Base-by-base conservation (phyloP, 2,888 invertebrate species). In the Polyommatus iphigenia region DNA sequence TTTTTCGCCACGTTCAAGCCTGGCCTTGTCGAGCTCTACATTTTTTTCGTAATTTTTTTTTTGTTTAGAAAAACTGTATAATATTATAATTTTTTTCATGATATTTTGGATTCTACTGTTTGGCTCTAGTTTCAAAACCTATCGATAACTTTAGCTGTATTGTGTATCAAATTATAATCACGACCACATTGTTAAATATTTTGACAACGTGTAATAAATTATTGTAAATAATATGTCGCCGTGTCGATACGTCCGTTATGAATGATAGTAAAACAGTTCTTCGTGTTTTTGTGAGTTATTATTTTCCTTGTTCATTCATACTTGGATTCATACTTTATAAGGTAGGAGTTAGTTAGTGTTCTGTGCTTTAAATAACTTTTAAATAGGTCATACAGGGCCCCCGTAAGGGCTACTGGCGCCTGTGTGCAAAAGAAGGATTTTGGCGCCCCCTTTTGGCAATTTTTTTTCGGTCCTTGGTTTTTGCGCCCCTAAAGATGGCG, bases 181-280 rank as follows among this genome's bases (percentile, higher is more conserved):
- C 50, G 77, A 76, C 59, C 77, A 78, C 78, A 84, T 82, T 82
- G 82, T 84, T 81, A 54, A 54, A 75, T 75, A 75, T 75, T 75
- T 75, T 75, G 29, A 75, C 67, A 82, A 80, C 80, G 82, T 84
- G 83, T 85, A 85, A 85, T 84, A 77, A 80, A 81, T 84, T 86
- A 87, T 85, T 89, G 90, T 91, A 91, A 32, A 32, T 32, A 89
- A 91, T 91, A 91, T 90, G 86, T 92, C 90, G 90, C 91, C 91
- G 88, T 90, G 88, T 91, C 90, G 85, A 92, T 84, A 93, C 93
- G 93, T 93, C 93, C 93, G 89, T 92, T 91, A 89, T 85, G 87
- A 89, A 90, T 88, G 87, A 92, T 91, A 92, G 89, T 91, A 92
- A 90, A 91, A 89, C 86, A 87, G 87, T 91, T 93, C 93, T 93